phyloP scores from a whole-genome alignment of 2,113 vertebrate genomes.

The Thymallus thymallus region DNA sequence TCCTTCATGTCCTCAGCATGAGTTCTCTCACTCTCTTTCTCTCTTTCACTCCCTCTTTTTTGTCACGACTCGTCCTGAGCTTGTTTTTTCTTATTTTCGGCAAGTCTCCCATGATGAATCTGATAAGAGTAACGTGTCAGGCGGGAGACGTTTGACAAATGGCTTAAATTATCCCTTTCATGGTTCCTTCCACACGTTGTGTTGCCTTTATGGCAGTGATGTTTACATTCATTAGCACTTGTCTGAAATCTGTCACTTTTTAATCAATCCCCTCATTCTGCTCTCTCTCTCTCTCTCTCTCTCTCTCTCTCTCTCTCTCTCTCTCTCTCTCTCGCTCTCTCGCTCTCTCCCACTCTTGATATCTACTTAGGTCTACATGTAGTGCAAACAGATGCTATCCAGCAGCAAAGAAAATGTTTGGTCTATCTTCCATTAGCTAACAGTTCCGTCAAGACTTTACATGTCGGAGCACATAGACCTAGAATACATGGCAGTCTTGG shows the following conservation, averaged over 20 bases:
- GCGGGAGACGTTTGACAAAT: conserved; percentile 71
- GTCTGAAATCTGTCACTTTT: conserved; percentile 70
- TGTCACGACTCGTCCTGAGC: conserved; percentile 48
- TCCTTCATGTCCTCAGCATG: conserved; percentile 63
- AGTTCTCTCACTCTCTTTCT: conserved; percentile 24
- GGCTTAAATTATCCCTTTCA: conserved; percentile 65
- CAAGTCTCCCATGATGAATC: conserved; percentile 68
- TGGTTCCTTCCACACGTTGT: conserved; percentile 39
- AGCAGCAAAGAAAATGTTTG: conserved; percentile 68
- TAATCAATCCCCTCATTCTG: conserved; percentile 23
- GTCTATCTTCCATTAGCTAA: conserved; percentile 72
- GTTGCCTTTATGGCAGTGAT: conserved; percentile 68
- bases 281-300: conserved; percentile 5
- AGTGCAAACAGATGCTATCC: conserved; percentile 75
- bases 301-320: no score
- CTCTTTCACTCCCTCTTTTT: conserved; percentile 15
- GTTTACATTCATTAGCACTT: conserved; percentile 81
- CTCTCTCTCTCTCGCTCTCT: no score
- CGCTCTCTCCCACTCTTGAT: conserved; percentile 17
- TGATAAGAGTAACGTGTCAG: conserved; percentile 73
- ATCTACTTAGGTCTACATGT: conserved; percentile 42
- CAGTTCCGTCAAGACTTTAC: conserved; percentile 61
- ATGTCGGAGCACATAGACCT: conserved; percentile 40
- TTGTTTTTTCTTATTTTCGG: conserved; percentile 42
- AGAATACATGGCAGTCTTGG: conserved; percentile 29